phyloP scores from a whole-genome alignment of 2,888 invertebrate species.

The Pollenia amentaria region DNA sequence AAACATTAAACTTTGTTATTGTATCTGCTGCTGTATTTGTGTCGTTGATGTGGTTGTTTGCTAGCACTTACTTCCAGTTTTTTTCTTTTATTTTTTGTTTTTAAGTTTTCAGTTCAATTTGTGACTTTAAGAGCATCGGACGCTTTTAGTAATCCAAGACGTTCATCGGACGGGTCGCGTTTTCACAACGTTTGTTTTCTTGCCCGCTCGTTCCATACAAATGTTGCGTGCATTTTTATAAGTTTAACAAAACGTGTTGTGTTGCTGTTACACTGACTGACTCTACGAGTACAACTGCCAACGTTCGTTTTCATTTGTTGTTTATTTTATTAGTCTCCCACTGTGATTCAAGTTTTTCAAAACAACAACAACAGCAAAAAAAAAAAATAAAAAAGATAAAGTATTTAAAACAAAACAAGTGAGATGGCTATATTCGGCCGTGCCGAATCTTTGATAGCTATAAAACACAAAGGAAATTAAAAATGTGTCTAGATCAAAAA shows the following conservation, averaged over 20 bases:
- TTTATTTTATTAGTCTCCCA: conserved; percentile 18
- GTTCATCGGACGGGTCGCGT: conserved; percentile 25
- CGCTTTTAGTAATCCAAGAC: conserved; percentile 55
- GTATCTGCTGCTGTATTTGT: conserved; percentile 43
- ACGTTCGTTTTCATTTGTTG: conserved; percentile 60
- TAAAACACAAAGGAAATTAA: no score
- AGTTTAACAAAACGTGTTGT: conserved; percentile 52
- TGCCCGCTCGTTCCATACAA: conserved; percentile 13
- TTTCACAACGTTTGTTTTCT: background rate
- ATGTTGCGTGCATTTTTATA: conserved; percentile 38
- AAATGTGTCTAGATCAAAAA: no score
- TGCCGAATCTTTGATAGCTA: no score
- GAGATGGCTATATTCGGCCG: no score
- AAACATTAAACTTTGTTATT: conserved; percentile 35
- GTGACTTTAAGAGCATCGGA: conserved; percentile 76
- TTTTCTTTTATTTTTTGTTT: conserved; percentile 39
- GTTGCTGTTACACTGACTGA: conserved; percentile 56
- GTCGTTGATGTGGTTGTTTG: conserved; percentile 52
- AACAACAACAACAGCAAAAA: conserved; percentile 13
- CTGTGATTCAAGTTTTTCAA: conserved; percentile 34
- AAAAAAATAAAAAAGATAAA: background rate
- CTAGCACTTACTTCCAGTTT: conserved; percentile 79
- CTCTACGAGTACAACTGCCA: conserved; percentile 42
- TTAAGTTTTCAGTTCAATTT: conserved; percentile 78
- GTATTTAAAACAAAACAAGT: conserved; percentile 23